phyloP scores from a whole-genome alignment of 2,888 invertebrate genomes.

The Liodrosophila aerea region DNA sequence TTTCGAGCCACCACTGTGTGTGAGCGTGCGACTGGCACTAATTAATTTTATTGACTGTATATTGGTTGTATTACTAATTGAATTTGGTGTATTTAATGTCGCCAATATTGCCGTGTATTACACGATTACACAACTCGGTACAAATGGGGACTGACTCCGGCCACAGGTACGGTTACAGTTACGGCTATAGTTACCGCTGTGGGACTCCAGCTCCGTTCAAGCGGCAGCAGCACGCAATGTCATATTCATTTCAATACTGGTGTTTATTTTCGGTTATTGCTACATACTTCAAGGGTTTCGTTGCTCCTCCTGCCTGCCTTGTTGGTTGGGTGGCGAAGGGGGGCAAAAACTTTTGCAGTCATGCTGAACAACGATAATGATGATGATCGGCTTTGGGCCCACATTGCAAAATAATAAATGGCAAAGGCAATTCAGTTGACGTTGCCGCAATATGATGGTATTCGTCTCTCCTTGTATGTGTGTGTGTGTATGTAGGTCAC shows the following conservation, averaged over 20 bases:
- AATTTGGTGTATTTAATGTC: constrained; percentile 50
- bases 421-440: constrained; percentile 36
- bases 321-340: constrained; percentile 4
- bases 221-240: constrained; percentile 68
- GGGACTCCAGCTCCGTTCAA: too few relatives aligned
- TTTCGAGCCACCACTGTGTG: not conserved
- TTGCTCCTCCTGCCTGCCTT: constrained; percentile 36
- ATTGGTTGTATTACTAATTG: constrained; percentile 41
- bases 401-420: constrained; percentile 59
- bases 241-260: constrained; percentile 43
- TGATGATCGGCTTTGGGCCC: constrained; percentile 44
- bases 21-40: constrained; percentile 4
- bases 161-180: too few relatives aligned
- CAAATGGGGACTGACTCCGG: not conserved
- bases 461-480: constrained; percentile 11
- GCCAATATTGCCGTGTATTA: constrained; percentile 19
- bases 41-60: constrained; percentile 37
- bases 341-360: constrained; percentile 37
- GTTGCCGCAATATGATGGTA: constrained; percentile 14
- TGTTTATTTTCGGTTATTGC: constrained; percentile 69
- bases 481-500: constrained; percentile 45
- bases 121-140: constrained; percentile 26
- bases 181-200: too few relatives aligned
- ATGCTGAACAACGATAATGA: constrained; percentile 20
- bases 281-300: constrained; percentile 66